Percentiles rank a stretch among this genome's conserved stretches.
phyloP scores from a whole-genome alignment of 2,113 vertebrate genomes.

The Anser cygnoides region DNA sequence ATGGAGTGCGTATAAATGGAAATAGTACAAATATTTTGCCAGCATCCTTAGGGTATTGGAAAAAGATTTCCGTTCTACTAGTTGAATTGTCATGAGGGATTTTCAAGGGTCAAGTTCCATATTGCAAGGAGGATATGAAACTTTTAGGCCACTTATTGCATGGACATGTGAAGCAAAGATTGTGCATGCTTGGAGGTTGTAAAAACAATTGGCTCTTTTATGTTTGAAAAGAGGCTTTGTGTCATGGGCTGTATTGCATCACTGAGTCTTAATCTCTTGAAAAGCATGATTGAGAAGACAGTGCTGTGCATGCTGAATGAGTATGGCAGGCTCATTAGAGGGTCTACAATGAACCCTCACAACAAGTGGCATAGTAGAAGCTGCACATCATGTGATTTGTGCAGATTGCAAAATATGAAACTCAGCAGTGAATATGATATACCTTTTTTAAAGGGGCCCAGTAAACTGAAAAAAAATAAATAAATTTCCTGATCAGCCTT shows the following conservation, averaged over 20 bases:
- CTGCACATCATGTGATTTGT: background rate
- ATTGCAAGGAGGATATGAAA: constrained; percentile 65
- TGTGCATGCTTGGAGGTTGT: constrained; percentile 55
- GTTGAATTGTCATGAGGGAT: constrained; percentile 64
- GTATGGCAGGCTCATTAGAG: constrained; percentile 58
- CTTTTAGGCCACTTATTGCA: constrained; percentile 61
- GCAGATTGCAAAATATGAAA: constrained; percentile 42
- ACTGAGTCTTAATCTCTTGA: constrained; percentile 52
- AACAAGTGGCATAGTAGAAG: constrained; percentile 37
- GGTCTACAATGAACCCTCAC: constrained; percentile 36
- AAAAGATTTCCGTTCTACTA: constrained; percentile 62
- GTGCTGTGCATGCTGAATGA: constrained; percentile 49
- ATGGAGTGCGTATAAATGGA: constrained; percentile 34
- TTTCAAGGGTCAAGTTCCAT: constrained; percentile 64
- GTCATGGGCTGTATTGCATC: constrained; percentile 53
- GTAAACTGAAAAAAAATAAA: background rate
- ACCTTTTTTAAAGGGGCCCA: constrained; percentile 11
- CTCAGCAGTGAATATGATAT: constrained; percentile 35
- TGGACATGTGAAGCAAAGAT: constrained; percentile 50
- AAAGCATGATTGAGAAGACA: constrained; percentile 45
- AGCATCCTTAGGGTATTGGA: constrained; percentile 40
- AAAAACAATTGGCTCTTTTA: constrained; percentile 64
- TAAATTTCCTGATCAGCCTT: background rate
- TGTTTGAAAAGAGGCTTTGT: constrained; percentile 66
- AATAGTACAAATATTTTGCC: constrained; percentile 61